Conservation (phyloP, 64 coral and sea anemone genomes). For the Montipora sp. region DNA sequence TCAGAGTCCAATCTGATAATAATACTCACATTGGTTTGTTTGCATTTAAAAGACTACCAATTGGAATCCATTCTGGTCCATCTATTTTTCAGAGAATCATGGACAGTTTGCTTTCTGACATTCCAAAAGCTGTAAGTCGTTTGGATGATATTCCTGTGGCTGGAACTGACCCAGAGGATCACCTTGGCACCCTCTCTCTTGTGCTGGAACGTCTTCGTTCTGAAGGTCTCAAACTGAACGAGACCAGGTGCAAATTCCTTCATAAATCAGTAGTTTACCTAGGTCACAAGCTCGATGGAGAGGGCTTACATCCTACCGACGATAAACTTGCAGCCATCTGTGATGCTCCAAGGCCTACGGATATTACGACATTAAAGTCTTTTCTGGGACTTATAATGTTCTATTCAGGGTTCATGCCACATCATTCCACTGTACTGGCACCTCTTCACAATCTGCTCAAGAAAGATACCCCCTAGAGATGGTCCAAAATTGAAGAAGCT, state of each 20-base stretch:
- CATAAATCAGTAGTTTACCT: constrained; percentile 25
- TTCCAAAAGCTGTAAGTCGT: constrained; percentile 52
- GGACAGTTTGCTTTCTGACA: constrained; percentile 53
- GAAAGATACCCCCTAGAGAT: constrained; percentile 23
- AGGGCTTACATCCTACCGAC: constrained; percentile 40
- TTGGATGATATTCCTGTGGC: constrained; percentile 59
- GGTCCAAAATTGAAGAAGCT: constrained; percentile 45
- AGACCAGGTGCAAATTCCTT: background rate
- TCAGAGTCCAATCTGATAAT: constrained; percentile 23
- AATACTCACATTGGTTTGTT: constrained; percentile 70
- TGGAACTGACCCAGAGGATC: constrained; percentile 3
- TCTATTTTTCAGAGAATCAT: constrained; percentile 35
- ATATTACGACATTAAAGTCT: constrained; percentile 44
- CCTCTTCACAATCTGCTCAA: constrained; percentile 34
- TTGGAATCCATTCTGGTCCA: constrained; percentile 48
- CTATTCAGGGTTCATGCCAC: constrained; percentile 20
- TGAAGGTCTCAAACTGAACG: no score
- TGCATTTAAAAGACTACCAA: constrained; percentile 57
- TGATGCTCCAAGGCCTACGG: constrained; percentile 16
- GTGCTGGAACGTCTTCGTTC: constrained; percentile 52
- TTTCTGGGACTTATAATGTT: constrained; percentile 8
- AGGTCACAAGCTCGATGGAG: constrained; percentile 24
- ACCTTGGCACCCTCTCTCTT: constrained; percentile 52
- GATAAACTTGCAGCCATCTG: constrained; percentile 37
- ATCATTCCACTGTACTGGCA: constrained; percentile 65